Percentiles rank a stretch among this genome's conserved stretches.
Evolutionary conservation across 2,797 vertebrate species (phyloP).

Genomic region (Kryptopterus vitreolus): DNA sequence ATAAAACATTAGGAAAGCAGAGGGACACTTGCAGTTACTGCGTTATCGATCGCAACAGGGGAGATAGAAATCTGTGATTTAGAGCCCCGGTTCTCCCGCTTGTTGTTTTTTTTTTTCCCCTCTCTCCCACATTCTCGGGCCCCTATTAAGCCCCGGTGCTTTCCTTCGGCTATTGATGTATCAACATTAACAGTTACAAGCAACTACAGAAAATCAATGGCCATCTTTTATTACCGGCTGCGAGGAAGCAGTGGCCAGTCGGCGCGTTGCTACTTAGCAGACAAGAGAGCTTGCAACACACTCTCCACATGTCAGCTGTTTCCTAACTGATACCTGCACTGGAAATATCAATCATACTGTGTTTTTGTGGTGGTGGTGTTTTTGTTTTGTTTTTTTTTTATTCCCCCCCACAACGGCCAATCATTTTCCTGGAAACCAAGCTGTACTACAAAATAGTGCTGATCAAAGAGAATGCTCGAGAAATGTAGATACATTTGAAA

Average conservation of each 20-base stretch:
- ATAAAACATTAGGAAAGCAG: slow-evolving; percentile 87
- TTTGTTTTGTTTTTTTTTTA: neutral
- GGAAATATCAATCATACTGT: slow-evolving; percentile 67
- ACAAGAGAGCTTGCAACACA: slow-evolving; percentile 58
- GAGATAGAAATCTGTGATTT: slow-evolving; percentile 92
- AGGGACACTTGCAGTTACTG: slow-evolving; percentile 87
- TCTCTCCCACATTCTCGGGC: slow-evolving; percentile 87
- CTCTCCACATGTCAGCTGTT: slow-evolving; percentile 66
- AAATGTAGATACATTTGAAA: neutral
- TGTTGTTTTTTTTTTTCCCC: too few relatives aligned
- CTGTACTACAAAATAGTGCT: slow-evolving; percentile 40
- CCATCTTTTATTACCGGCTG: slow-evolving; percentile 90
- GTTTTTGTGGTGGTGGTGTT: slow-evolving; percentile 38
- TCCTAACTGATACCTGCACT: slow-evolving; percentile 73
- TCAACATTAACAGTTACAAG: slow-evolving; percentile 99
- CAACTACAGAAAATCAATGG: slow-evolving; percentile 98
- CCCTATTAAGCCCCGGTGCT: slow-evolving; percentile 92
- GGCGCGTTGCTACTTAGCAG: slow-evolving; percentile 71
- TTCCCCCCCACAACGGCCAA: slow-evolving; percentile 23
- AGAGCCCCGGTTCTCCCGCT: slow-evolving; percentile 74
- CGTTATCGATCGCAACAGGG: slow-evolving; percentile 80
- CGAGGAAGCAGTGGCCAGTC: slow-evolving; percentile 71
- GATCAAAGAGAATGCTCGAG: too few relatives aligned
- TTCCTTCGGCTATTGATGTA: slow-evolving; percentile 99
- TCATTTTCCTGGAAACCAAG: slow-evolving; percentile 40